These are phyloP conservation scores for Lampris megalopsis DNA, from an alignment of 2,113 vertebrate genomes.

Conservation along the genomic window DNA sequence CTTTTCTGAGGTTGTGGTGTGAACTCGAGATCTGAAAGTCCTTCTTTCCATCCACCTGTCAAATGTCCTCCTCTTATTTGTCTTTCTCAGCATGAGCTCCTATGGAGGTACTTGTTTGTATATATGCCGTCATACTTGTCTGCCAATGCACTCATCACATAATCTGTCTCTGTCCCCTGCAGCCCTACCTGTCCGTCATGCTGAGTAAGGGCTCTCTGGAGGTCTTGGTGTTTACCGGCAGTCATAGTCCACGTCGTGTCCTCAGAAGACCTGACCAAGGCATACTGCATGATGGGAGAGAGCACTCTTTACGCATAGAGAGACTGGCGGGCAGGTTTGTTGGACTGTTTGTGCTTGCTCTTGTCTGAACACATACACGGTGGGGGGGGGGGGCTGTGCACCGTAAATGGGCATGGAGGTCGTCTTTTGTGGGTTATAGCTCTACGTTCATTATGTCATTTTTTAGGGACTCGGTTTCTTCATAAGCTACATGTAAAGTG, in stretches of 20 bases:
- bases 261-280: slow-evolving; percentile 85
- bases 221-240: slow-evolving; percentile 86
- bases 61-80: not conserved
- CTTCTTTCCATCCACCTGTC: not conserved
- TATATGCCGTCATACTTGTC: too few species aligned
- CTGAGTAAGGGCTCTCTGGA: slow-evolving; percentile 93
- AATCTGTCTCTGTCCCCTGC: slow-evolving; percentile 31
- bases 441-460: too few species aligned
- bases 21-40: not conserved
- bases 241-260: slow-evolving; percentile 84
- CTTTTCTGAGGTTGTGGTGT: not conserved
- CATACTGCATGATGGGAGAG: slow-evolving; percentile 89
- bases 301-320: slow-evolving; percentile 91
- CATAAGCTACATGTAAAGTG: too few species aligned
- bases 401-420: not conserved
- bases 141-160: slow-evolving; percentile 11
- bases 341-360: slow-evolving; percentile 2
- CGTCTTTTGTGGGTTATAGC: too few species aligned
- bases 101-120: slow-evolving; percentile 20
- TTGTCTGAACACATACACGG: not conserved
- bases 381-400: too few species aligned
- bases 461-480: too few species aligned
- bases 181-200: slow-evolving; percentile 92
- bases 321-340: slow-evolving; percentile 88
- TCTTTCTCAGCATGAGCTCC: not conserved